Evolutionary conservation across 1,140 invertebrate species (phyloP).

Genomic region (Arion vulgaris): DNA sequence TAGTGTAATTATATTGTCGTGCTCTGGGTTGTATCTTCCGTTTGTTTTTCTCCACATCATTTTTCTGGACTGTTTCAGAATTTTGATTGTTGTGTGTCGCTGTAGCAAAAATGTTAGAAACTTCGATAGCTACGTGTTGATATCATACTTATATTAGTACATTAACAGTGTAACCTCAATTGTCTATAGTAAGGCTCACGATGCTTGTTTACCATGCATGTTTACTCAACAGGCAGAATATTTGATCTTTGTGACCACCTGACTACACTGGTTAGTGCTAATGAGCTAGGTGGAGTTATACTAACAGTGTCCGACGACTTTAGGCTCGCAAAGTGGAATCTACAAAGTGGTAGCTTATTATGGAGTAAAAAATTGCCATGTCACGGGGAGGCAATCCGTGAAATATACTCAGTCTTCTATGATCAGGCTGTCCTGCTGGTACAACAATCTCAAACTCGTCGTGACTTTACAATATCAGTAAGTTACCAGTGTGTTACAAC

Average conservation of each 20-base stretch:
- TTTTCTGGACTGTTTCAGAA: too few species aligned
- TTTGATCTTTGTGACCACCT: background rate
- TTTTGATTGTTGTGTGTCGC: too few species aligned
- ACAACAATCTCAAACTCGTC: background rate
- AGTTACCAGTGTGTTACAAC: background rate
- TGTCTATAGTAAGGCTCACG: too few species aligned
- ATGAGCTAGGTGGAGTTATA: constrained; percentile 13
- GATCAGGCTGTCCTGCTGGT: constrained; percentile 29
- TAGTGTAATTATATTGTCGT: too few species aligned
- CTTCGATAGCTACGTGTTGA: too few species aligned
- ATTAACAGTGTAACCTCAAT: too few species aligned
- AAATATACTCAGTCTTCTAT: constrained; percentile 14
- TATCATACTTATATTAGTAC: too few species aligned
- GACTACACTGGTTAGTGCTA: background rate
- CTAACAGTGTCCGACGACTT: constrained; percentile 27
- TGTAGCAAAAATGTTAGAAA: too few species aligned
- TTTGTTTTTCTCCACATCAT: too few species aligned
- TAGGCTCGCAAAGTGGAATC: constrained; percentile 16
- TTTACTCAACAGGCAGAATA: constrained; percentile 2
- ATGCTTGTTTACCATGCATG: background rate
- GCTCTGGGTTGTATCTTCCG: too few species aligned
- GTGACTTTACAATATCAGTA: background rate
- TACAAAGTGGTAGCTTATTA: constrained; percentile 6
- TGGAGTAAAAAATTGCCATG: constrained; percentile 5
- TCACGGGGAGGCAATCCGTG: background rate